Conservation (phyloP, 2,888 invertebrate species). For the Leptarthrus brevirostris region DNA sequence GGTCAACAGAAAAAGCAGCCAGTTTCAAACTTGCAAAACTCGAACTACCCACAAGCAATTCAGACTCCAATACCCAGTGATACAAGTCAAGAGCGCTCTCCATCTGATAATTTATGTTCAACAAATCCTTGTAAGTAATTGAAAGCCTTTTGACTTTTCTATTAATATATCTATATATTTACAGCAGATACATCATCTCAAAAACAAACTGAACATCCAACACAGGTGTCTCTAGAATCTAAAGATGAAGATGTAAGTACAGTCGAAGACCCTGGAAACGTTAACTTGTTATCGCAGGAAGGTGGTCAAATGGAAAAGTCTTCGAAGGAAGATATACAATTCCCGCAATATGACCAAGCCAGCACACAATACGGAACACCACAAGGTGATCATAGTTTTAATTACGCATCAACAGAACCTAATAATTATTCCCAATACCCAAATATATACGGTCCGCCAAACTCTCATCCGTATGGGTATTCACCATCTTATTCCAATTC, state of each 20-base stretch:
- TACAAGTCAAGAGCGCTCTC: not conserved
- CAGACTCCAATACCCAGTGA: slow-evolving; percentile 1
- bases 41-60: not conserved
- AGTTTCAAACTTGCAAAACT: not conserved
- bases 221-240: not conserved
- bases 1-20: slow-evolving; percentile 1
- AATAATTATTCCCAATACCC: slow-evolving; percentile 45
- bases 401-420: slow-evolving; percentile 36
- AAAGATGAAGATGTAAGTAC: not conserved
- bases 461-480: slow-evolving; percentile 45
- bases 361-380: slow-evolving; percentile 7
- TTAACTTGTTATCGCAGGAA: not conserved
- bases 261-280: not conserved
- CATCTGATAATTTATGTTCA: not conserved
- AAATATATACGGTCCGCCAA: slow-evolving; percentile 46
- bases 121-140: not conserved
- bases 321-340: not conserved
- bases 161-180: not conserved
- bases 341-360: slow-evolving; percentile 2
- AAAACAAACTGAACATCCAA: slow-evolving; percentile 52
- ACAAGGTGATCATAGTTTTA: slow-evolving; percentile 36
- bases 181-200: slow-evolving; percentile 38
- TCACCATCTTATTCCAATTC: slow-evolving; percentile 38
- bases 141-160: not conserved
- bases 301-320: slow-evolving; percentile 2